phyloP scores from a whole-genome alignment of 2,113 vertebrate species.

The Labeo catla region DNA sequence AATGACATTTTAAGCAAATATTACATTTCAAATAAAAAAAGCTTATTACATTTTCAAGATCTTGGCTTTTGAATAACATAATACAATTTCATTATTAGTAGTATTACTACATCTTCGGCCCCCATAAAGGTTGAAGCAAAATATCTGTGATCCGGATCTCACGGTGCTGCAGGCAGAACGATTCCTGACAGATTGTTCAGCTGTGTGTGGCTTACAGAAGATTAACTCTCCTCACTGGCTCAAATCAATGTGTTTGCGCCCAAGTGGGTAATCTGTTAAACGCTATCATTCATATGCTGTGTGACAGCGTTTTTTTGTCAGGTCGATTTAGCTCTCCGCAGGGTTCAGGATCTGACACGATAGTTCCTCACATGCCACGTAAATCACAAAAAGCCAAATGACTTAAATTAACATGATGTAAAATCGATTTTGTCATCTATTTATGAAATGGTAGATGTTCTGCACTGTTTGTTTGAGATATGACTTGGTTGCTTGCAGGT shows the following conservation, averaged over 20 bases:
- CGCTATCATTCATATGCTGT: conserved; percentile 42
- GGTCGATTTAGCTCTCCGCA: conserved; percentile 25
- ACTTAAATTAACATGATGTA: not conserved
- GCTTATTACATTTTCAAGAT: not conserved
- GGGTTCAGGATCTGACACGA: conserved; percentile 17
- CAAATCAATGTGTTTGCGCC: conserved; percentile 47
- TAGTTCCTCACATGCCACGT: not conserved
- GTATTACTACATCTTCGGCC: not conserved
- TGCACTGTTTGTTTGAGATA: conserved; percentile 17
- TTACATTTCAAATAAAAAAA: not conserved
- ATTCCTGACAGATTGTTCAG: conserved; percentile 45
- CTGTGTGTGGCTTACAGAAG: conserved; percentile 41
- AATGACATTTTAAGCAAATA: not conserved
- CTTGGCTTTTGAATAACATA: not conserved
- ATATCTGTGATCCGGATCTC: not conserved
- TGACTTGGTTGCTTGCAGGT: not conserved
- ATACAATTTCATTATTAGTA: not conserved
- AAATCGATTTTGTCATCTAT: conserved; percentile 13
- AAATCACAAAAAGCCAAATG: conserved; percentile 22
- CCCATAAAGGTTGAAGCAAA: not conserved
- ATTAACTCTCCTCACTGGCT: conserved; percentile 50
- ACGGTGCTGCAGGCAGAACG: conserved; percentile 10
- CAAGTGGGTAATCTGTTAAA: conserved; percentile 41
- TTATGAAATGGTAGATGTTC: conserved; percentile 31
- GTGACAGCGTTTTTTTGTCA: conserved; percentile 34